These are phyloP conservation scores for Gobionotothen gibberifrons DNA, from an alignment of 2,797 vertebrate species.

Conservation along the genomic window DNA sequence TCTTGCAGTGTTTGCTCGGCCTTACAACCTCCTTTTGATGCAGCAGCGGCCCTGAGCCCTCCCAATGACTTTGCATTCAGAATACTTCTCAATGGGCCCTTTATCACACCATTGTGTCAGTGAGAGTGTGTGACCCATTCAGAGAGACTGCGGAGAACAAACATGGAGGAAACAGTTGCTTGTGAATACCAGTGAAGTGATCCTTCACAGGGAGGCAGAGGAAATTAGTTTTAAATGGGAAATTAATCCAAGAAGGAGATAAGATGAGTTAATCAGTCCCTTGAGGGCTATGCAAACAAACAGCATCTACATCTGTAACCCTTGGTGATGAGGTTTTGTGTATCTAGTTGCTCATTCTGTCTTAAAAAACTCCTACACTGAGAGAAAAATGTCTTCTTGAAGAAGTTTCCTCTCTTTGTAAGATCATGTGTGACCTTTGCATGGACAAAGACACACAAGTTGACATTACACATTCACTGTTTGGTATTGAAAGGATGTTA, in stretches of 20 bases:
- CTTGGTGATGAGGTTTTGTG: not conserved
- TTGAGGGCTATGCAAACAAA: not conserved
- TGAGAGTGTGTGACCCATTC: slow-evolving; percentile 53
- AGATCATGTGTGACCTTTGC: not conserved
- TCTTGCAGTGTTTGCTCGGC: slow-evolving; percentile 51
- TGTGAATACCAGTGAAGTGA: slow-evolving; percentile 41
- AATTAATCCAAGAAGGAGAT: slow-evolving; percentile 39
- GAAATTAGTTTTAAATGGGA: slow-evolving; percentile 24
- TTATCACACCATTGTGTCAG: slow-evolving; percentile 60
- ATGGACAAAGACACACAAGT: not conserved
- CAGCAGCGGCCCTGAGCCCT: slow-evolving; percentile 32
- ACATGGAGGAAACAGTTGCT: slow-evolving; percentile 46
- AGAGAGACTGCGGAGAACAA: slow-evolving; percentile 42
- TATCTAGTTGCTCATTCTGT: not conserved
- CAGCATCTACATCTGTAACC: not conserved
- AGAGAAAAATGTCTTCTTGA: not conserved
- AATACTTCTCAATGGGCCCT: slow-evolving; percentile 49
- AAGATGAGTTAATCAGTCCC: slow-evolving; percentile 20
- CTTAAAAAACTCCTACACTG: not conserved
- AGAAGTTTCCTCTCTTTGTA: not conserved
- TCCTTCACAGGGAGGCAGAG: slow-evolving; percentile 7
- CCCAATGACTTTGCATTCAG: slow-evolving; percentile 48
- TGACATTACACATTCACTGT: not conserved
- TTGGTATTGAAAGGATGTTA: slow-evolving; percentile 3
- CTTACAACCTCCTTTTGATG: slow-evolving; percentile 58